These are phyloP conservation scores for Prosapia bicincta DNA, from an alignment of 2,888 invertebrate genomes.

Conservation along the genomic window DNA sequence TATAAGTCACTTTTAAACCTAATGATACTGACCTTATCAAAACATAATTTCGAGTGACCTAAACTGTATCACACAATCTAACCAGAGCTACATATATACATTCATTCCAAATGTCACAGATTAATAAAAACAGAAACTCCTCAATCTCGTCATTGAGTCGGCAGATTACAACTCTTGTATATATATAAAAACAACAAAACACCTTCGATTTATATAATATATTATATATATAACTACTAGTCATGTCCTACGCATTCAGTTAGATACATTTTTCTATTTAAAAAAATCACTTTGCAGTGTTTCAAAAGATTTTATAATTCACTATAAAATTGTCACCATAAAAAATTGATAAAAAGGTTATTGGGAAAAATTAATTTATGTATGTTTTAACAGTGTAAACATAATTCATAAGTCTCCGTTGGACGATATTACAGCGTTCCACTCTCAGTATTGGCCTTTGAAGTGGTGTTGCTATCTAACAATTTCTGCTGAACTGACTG, in stretches of 20 bases:
- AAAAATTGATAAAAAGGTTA: neutral
- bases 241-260: neutral
- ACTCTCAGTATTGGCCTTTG: neutral
- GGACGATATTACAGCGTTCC: neutral
- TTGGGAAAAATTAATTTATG: neutral
- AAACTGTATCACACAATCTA: neutral
- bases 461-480: neutral
- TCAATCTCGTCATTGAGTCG: neutral
- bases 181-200: conserved; percentile 2
- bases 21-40: too few relatives aligned
- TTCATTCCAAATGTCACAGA: neutral
- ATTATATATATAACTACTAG: neutral
- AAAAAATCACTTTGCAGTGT: neutral
- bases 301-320: neutral
- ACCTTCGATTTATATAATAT: conserved; percentile 2
- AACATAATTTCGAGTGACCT: neutral
- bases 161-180: neutral
- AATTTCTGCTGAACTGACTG: neutral
- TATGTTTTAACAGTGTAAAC: neutral
- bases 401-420: neutral
- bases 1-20: too few relatives aligned
- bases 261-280: neutral
- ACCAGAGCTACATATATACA: neutral
- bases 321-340: neutral
- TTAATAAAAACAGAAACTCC: neutral